Base-by-base conservation (phyloP, 2,797 vertebrate genomes). In the Hydrolagus colliei region DNA sequence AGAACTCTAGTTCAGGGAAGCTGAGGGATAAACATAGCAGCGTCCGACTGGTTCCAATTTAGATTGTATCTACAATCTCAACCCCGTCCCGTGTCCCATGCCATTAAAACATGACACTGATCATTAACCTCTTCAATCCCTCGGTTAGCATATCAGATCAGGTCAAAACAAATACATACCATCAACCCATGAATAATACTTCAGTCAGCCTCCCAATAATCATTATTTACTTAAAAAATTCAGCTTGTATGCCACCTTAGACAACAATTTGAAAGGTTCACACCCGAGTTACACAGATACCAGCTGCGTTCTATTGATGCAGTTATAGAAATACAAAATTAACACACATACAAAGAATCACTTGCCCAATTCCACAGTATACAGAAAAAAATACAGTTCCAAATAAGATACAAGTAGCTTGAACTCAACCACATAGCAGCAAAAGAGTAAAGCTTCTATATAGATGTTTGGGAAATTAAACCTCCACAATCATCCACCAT, bases 181-280 rank as follows among this genome's bases (percentile, higher is more conserved):
- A 52, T 6, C 41, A 52, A 52, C 41, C 41, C 41, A 52, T 52
- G 6, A 52, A 52, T 52, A 52, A 52, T 52, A 52, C 41, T 52
- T 52, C 41, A 52, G 3, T 52, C 68, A 1, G 27, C 68, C 63
- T 18, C 63, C 79, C 65, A 68, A 67, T 82, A 67, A 67, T 32
- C 67, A 65, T 27, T 71, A 13, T 84, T 84, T 68, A 84, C 68
- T 84, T 84, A 32, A 84, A 52, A 68, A 65, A 67, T 84, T 84
- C 16, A 67, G 65, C 20, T 67, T 20, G 27, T 84, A 67, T 84
- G 41, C 4, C 9, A 11, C 22, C 65, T 84, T 10, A 52, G 20
- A 41, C 79, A 84, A 41, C 9, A 52, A 71, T 71, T 18, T 41
- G 27, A 41, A 71, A 67, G 18, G 9, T 67, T 52, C 35, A 18